These are phyloP conservation scores for Hirudinaria manillensis DNA, from an alignment of 2,888 invertebrate genomes.

Conservation along the genomic window DNA sequence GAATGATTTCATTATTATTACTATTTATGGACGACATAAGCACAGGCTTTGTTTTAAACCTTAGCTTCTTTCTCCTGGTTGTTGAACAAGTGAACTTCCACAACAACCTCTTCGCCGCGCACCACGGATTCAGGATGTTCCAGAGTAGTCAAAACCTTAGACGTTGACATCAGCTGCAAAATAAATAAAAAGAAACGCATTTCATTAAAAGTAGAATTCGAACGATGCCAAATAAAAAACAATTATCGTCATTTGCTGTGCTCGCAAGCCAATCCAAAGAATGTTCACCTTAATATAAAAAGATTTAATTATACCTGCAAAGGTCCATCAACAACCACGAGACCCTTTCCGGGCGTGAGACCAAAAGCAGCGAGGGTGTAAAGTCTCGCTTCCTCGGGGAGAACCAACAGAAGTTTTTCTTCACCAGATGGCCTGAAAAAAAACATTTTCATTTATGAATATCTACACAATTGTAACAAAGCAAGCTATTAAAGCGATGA, in stretches of 20 bases:
- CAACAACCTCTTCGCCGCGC: neutral
- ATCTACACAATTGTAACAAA: too few species aligned
- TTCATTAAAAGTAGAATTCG: neutral
- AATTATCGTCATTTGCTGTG: too few species aligned
- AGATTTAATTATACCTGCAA: neutral
- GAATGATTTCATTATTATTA: too few species aligned
- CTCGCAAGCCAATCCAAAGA: too few species aligned
- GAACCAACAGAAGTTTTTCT: neutral
- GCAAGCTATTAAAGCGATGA: too few species aligned
- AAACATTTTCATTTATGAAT: neutral
- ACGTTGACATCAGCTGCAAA: neutral
- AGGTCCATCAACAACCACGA: neutral
- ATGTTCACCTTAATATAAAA: too few species aligned
- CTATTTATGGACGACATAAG: too few species aligned
- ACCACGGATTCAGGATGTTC: neutral
- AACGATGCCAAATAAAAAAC: too few species aligned
- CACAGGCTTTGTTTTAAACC: neutral
- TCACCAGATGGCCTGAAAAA: neutral
- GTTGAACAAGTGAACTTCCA: neutral
- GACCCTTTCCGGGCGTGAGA: too few species aligned
- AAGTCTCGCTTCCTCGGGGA: neutral
- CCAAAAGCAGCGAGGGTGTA: neutral
- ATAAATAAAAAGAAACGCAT: neutral
- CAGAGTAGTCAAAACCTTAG: neutral
- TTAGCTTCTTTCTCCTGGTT: neutral